Conservation (phyloP, 2,888 invertebrate genomes). For the Ceramica pisi region DNA sequence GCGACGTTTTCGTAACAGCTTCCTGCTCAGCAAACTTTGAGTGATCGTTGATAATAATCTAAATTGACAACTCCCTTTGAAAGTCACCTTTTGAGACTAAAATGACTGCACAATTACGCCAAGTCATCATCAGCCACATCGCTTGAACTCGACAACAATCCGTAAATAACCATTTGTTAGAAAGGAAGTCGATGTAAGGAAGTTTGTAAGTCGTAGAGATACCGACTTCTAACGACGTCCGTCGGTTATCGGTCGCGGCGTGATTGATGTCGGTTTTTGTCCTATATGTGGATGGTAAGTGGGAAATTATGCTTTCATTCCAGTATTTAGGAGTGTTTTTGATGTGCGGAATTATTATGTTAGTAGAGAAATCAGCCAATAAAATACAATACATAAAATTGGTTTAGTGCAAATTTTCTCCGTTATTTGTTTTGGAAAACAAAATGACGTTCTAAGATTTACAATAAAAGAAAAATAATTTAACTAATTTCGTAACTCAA, state of each 20-base stretch:
- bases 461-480: too few relatives aligned
- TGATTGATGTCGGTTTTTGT: constrained; percentile 68
- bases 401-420: too few relatives aligned
- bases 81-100: neutral
- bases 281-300: constrained; percentile 35
- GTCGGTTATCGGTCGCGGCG: constrained; percentile 60
- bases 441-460: too few relatives aligned
- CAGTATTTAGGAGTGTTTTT: constrained; percentile 31
- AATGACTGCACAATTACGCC: constrained; percentile 20
- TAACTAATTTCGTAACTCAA: too few relatives aligned
- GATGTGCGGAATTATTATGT: constrained; percentile 15
- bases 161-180: constrained; percentile 55
- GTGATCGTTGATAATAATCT: neutral
- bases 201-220: constrained; percentile 60
- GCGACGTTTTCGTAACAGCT: neutral
- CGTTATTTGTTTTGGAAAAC: too few relatives aligned
- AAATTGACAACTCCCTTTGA: neutral
- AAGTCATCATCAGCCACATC: constrained; percentile 21
- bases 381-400: too few relatives aligned
- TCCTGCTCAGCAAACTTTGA: neutral
- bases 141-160: constrained; percentile 35
- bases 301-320: constrained; percentile 32
- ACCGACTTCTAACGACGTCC: constrained; percentile 70
- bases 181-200: constrained; percentile 62
- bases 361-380: neutral